These are phyloP conservation scores for Neoarius graeffei DNA, from an alignment of 2,113 vertebrate genomes.

Conservation along the genomic window DNA sequence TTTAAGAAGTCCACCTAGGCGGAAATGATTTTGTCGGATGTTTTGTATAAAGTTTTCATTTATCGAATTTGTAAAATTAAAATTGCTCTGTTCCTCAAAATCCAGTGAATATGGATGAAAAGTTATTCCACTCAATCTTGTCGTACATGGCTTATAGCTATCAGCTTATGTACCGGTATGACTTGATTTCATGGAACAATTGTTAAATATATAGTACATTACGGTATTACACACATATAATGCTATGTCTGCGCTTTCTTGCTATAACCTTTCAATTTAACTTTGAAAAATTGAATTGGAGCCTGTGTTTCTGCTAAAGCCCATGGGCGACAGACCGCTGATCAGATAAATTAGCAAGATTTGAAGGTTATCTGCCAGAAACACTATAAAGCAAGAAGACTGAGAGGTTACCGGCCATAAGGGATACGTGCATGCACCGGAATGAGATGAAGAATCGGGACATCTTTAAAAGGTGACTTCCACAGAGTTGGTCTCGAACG, in stretches of 20 bases:
- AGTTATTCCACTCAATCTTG: too few relatives aligned
- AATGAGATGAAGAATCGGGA: background rate
- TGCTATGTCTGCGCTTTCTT: constrained; percentile 17
- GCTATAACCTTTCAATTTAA: constrained; percentile 57
- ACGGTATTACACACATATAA: background rate
- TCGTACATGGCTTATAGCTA: too few relatives aligned
- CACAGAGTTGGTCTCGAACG: background rate
- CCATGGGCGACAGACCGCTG: constrained; percentile 50
- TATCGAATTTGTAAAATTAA: too few relatives aligned
- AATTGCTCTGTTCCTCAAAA: too few relatives aligned
- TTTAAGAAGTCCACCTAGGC: too few relatives aligned
- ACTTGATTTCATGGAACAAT: too few relatives aligned
- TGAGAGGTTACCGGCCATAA: constrained; percentile 28
- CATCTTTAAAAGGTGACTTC: constrained; percentile 28
- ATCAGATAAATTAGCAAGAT: constrained; percentile 56
- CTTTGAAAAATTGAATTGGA: constrained; percentile 58
- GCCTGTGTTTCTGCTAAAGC: constrained; percentile 47
- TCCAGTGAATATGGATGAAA: too few relatives aligned
- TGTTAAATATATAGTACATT: too few relatives aligned
- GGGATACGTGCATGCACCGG: constrained; percentile 5
- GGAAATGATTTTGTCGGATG: too few relatives aligned
- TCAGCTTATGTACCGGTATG: too few relatives aligned
- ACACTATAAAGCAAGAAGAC: constrained; percentile 31
- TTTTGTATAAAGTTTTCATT: too few relatives aligned
- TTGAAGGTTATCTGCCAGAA: constrained; percentile 51